These are phyloP conservation scores for Crocuta crocuta DNA, from an alignment of 2,113 vertebrate species.

Conservation along the genomic window DNA sequence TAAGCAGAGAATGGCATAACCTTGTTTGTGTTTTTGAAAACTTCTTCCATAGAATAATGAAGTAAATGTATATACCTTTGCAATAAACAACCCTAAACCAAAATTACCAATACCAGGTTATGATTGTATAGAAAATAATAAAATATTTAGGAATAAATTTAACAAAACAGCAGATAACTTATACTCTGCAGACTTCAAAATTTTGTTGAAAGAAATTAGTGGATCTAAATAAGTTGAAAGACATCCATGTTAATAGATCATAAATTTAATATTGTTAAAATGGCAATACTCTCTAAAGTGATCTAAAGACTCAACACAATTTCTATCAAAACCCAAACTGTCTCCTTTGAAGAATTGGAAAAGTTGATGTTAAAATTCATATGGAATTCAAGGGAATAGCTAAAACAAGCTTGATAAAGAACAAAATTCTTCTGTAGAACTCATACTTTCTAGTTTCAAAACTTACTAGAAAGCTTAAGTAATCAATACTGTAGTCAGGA, in stretches of 20 bases:
- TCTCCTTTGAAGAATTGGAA: not conserved
- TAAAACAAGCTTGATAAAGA: not conserved
- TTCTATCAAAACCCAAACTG: not conserved
- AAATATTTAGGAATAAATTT: not conserved
- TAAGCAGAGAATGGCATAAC: not conserved
- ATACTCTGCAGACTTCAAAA: not conserved
- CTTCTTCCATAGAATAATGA: not conserved
- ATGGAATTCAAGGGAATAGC: not conserved
- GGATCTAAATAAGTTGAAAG: not conserved
- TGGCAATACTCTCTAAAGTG: not conserved
- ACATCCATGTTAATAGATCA: not conserved
- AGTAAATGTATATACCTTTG: not conserved
- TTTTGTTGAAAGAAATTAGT: not conserved
- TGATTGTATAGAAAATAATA: not conserved
- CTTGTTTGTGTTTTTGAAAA: not conserved
- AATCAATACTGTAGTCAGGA: not conserved
- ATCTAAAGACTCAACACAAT: not conserved
- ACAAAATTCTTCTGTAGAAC: not conserved
- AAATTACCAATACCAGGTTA: not conserved
- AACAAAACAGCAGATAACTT: not conserved
- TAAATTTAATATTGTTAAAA: not conserved
- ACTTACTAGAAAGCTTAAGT: not conserved
- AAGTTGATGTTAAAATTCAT: not conserved
- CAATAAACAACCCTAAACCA: not conserved
- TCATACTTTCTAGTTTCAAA: not conserved